A percentile compares a stretch with the other conserved stretches of the same genome.
Conservation (phyloP, 53 echinoderm and acorn worm species). For the Zoroaster sp. region DNA sequence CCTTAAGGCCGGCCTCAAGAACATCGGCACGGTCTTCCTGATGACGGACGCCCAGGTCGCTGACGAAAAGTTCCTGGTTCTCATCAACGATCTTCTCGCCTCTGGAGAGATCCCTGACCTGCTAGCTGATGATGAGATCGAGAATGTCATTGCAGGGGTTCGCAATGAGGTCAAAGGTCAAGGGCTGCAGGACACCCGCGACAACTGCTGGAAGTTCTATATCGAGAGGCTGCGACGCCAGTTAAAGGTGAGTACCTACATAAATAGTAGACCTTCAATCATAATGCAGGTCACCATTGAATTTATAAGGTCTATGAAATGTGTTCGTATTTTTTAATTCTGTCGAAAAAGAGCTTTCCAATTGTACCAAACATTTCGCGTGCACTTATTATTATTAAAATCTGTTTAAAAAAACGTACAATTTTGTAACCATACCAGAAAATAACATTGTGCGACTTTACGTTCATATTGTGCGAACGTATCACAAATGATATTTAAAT, state of each 20-base stretch:
- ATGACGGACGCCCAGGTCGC: constrained; percentile 98
- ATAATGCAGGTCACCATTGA: no score
- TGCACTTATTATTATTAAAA: no score
- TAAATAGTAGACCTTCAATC: no score
- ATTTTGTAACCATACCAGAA: no score
- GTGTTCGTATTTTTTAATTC: no score
- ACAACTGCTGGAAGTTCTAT: constrained; percentile 99
- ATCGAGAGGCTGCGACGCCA: constrained; percentile 86
- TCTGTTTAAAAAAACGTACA: no score
- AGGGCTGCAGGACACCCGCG: constrained; percentile 91
- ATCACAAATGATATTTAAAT: no score
- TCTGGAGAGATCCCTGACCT: constrained; percentile 94
- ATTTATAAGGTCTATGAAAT: no score
- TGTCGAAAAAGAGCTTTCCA: no score
- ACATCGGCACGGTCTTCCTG: constrained; percentile 93
- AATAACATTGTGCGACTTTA: no score
- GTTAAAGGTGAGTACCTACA: constrained; percentile 84
- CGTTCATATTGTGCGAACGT: no score
- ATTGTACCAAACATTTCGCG: no score
- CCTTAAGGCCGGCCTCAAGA: constrained; percentile 90
- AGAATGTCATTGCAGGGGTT: constrained; percentile 91
- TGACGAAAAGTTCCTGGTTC: constrained; percentile 93
- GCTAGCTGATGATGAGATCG: constrained; percentile 87
- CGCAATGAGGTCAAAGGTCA: constrained; percentile 92
- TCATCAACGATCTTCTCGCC: constrained; percentile 95